Percentiles rank a stretch among this genome's conserved stretches.
Evolutionary conservation across 2,888 invertebrate species (phyloP).

Genomic region (Buathra laborator): DNA sequence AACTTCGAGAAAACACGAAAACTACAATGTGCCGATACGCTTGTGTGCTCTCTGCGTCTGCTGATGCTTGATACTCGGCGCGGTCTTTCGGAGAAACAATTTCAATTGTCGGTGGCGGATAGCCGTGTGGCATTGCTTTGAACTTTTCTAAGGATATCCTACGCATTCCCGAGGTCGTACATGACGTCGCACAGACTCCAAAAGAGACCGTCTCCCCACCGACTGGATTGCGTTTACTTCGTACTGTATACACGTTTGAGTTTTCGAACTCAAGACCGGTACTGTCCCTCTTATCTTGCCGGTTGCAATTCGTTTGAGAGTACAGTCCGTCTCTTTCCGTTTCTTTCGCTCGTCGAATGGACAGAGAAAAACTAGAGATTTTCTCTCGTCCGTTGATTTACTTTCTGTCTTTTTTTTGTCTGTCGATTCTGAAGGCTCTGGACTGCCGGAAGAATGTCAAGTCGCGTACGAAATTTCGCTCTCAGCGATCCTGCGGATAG

Average conservation of each 20-base stretch:
- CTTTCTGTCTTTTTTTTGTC: neutral
- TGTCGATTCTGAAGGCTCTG: neutral
- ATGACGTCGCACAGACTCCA: slow-evolving; percentile 30
- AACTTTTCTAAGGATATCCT: slow-evolving; percentile 80
- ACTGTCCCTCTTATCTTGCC: slow-evolving; percentile 54
- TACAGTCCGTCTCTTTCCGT: slow-evolving; percentile 5
- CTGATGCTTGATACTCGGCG: slow-evolving; percentile 63
- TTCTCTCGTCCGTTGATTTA: slow-evolving; percentile 4
- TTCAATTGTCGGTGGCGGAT: slow-evolving; percentile 79
- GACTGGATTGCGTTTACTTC: slow-evolving; percentile 1
- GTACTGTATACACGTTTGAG: slow-evolving; percentile 32
- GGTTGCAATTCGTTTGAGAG: slow-evolving; percentile 67
- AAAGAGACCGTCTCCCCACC: slow-evolving; percentile 6
- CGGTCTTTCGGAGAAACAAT: slow-evolving; percentile 79
- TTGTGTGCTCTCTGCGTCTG: slow-evolving; percentile 8
- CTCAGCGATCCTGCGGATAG: neutral
- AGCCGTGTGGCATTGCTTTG: slow-evolving; percentile 77
- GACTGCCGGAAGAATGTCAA: slow-evolving; percentile 31
- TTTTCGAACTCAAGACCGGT: slow-evolving; percentile 56
- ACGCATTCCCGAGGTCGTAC: slow-evolving; percentile 76
- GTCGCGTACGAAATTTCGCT: slow-evolving; percentile 22
- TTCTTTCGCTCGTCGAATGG: neutral
- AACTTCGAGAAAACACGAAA: slow-evolving; percentile 14
- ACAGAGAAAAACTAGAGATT: neutral
- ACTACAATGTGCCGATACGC: neutral